Evolutionary conservation across 2,113 vertebrate species (phyloP).

Genomic region (Conger conger): DNA sequence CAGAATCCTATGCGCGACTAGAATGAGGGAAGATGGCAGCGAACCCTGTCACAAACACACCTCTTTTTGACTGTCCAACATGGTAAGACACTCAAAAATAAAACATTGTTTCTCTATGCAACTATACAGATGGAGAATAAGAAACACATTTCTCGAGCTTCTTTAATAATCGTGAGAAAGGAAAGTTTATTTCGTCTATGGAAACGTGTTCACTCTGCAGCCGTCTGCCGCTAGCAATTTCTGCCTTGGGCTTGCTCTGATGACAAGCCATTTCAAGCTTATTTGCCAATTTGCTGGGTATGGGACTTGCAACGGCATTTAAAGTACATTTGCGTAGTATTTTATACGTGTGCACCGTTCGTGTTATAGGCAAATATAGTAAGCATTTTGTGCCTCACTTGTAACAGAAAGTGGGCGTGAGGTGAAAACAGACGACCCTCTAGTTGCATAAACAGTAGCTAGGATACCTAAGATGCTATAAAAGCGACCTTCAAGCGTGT

Average conservation of each 20-base stretch:
- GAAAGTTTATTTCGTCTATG: not conserved
- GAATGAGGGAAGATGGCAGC: slow-evolving; percentile 78
- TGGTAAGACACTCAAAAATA: slow-evolving; percentile 66
- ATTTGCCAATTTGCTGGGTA: not conserved
- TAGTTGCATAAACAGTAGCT: not conserved
- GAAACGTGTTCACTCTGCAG: not conserved
- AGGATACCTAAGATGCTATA: not conserved
- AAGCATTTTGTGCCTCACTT: not conserved
- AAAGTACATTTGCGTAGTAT: not conserved
- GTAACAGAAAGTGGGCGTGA: not conserved
- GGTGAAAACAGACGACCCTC: not conserved
- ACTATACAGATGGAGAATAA: not conserved
- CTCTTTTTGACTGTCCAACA: slow-evolving; percentile 78
- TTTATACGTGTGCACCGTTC: not conserved
- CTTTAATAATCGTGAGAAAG: not conserved
- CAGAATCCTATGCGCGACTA: slow-evolving; percentile 59
- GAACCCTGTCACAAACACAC: slow-evolving; percentile 65
- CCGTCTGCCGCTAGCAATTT: not conserved
- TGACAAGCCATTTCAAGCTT: not conserved
- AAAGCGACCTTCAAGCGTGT: not conserved
- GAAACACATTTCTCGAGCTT: not conserved
- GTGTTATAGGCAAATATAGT: not conserved
- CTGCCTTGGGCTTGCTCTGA: not conserved
- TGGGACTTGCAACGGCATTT: not conserved
- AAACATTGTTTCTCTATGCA: not conserved